Evolutionary conservation across 92 coral and sea anemone species (phyloP).

Genomic region (Metridium senile): DNA sequence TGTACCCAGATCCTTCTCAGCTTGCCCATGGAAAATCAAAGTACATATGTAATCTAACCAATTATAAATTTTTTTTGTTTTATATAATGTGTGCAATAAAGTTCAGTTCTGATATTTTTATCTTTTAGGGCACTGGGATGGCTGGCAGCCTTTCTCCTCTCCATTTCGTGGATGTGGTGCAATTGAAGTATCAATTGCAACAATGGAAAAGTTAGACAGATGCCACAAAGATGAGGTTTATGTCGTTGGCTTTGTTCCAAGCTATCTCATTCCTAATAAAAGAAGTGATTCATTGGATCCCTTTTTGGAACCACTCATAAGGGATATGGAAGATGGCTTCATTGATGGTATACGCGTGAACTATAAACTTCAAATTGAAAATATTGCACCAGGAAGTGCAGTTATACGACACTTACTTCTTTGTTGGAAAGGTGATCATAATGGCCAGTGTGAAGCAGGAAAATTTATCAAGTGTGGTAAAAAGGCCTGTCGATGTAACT

Average conservation of each 20-base stretch:
- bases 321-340: constrained; percentile 49
- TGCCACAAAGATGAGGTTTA: constrained; percentile 52
- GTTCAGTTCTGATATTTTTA: background rate
- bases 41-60: no score
- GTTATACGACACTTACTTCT: constrained; percentile 52
- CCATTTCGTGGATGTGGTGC: constrained; percentile 70
- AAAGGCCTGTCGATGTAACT: constrained; percentile 47
- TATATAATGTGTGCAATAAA: background rate
- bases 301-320: constrained; percentile 58
- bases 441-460: constrained; percentile 65
- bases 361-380: constrained; percentile 45
- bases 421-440: constrained; percentile 68
- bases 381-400: constrained; percentile 35
- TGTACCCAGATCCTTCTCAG: no score
- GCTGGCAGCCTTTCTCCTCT: constrained; percentile 73
- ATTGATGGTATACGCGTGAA: constrained; percentile 54
- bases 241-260: constrained; percentile 69
- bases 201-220: constrained; percentile 59
- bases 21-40: no score
- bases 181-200: constrained; percentile 61
- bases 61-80: no score
- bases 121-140: constrained; percentile 76
- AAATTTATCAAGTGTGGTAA: constrained; percentile 67
- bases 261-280: constrained; percentile 49
- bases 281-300: constrained; percentile 53